Conservation (phyloP, 2,888 invertebrate genomes). For the Perizoma flavofasciatum region DNA sequence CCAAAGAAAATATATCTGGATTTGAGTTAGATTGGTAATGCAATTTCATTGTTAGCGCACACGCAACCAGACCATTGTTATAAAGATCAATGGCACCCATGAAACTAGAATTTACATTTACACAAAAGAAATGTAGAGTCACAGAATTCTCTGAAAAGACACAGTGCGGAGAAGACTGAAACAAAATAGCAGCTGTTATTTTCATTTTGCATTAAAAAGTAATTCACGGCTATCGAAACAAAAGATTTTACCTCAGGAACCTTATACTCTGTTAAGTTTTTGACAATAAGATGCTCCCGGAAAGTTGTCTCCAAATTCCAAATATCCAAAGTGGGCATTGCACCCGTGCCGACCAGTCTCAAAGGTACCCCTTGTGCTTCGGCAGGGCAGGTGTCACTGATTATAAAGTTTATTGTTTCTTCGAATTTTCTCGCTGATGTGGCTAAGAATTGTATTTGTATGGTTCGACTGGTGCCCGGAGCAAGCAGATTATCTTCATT, state of each 20-base stretch:
- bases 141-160: slow-evolving; percentile 75
- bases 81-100: slow-evolving; percentile 67
- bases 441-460: slow-evolving; percentile 71
- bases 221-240: not conserved
- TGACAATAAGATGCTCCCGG: slow-evolving; percentile 83
- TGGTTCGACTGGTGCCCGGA: slow-evolving; percentile 70
- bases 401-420: slow-evolving; percentile 72
- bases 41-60: slow-evolving; percentile 65
- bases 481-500: slow-evolving; percentile 75
- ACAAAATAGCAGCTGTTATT: slow-evolving; percentile 34
- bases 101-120: slow-evolving; percentile 65
- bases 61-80: slow-evolving; percentile 75
- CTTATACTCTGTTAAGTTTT: slow-evolving; percentile 77
- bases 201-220: not conserved
- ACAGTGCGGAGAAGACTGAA: slow-evolving; percentile 74
- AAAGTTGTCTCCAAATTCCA: slow-evolving; percentile 84
- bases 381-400: slow-evolving; percentile 78
- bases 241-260: slow-evolving; percentile 65
- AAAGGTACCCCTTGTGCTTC: slow-evolving; percentile 77
- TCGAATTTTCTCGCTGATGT: slow-evolving; percentile 63
- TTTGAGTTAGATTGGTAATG: slow-evolving; percentile 66
- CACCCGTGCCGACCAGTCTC: slow-evolving; percentile 78
- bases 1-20: slow-evolving; percentile 65
- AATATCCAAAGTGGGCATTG: slow-evolving; percentile 83
- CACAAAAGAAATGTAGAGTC: slow-evolving; percentile 70